These are phyloP conservation scores for Calidris pugnax DNA, from an alignment of 2,113 vertebrate species.

Conservation along the genomic window DNA sequence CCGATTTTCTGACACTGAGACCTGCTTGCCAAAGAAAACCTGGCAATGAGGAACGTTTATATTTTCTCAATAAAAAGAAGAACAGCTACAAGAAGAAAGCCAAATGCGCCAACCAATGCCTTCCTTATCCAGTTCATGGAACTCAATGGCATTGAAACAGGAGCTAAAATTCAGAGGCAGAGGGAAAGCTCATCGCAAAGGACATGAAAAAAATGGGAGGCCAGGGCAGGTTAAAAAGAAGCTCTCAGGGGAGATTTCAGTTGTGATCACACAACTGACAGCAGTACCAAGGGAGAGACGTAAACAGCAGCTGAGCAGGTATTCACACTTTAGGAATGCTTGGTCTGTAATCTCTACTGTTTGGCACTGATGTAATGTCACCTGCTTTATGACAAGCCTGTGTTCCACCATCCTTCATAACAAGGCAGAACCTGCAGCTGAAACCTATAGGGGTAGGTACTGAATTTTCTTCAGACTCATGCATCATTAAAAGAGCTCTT, in stretches of 20 bases:
- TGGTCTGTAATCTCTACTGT: neutral
- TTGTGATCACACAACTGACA: neutral
- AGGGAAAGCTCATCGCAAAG: neutral
- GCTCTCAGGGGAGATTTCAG: neutral
- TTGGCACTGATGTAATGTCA: neutral
- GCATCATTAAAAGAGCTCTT: neutral
- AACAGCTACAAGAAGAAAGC: neutral
- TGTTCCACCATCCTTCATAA: neutral
- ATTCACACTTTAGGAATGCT: neutral
- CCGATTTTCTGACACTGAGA: neutral
- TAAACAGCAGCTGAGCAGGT: neutral
- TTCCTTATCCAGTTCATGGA: neutral
- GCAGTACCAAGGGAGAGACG: fast-evolving
- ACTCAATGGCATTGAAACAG: neutral
- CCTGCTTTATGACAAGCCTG: neutral
- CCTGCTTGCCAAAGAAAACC: neutral
- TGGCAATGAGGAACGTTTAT: neutral
- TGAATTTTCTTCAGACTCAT: neutral
- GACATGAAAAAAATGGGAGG: neutral
- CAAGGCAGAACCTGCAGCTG: neutral
- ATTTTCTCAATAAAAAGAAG: neutral
- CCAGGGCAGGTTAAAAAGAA: neutral
- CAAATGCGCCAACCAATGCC: neutral
- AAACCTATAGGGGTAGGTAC: neutral
- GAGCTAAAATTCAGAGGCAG: neutral